phyloP scores from a whole-genome alignment of 2,888 invertebrate species.

The Esperia sulphurella region DNA sequence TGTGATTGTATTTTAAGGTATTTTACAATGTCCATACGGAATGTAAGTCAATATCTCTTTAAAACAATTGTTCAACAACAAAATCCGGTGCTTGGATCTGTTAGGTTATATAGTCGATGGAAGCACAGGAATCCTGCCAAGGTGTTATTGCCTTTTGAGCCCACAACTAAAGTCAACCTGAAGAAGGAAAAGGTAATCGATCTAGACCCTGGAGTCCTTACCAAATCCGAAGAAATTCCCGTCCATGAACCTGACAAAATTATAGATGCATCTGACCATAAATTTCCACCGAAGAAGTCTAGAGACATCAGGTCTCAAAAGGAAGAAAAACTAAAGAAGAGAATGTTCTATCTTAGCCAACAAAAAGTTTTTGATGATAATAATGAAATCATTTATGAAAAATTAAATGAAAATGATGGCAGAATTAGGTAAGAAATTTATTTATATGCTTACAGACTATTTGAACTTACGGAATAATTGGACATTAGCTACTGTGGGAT shows the following conservation, averaged over 20 bases:
- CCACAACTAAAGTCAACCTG: constrained; percentile 37
- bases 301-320: constrained; percentile 46
- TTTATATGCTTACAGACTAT: too few species aligned
- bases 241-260: constrained; percentile 3
- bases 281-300: constrained; percentile 26
- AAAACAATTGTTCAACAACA: constrained; percentile 26
- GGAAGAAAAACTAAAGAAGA: constrained; percentile 45
- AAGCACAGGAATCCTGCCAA: constrained; percentile 70
- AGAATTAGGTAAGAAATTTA: constrained; percentile 61
- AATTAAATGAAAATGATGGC: constrained; percentile 81
- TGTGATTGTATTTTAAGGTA: background rate
- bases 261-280: constrained; percentile 2
- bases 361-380: constrained; percentile 74
- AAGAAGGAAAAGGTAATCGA: constrained; percentile 65
- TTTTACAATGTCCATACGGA: constrained; percentile 29
- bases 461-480: too few species aligned
- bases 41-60: constrained; percentile 25
- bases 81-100: constrained; percentile 16
- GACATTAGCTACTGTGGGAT: too few species aligned
- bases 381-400: constrained; percentile 79
- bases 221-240: constrained; percentile 24
- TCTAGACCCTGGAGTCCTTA: constrained; percentile 35
- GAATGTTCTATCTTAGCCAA: constrained; percentile 50
- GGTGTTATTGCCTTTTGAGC: constrained; percentile 70
- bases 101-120: constrained; percentile 68